Conservation (phyloP, 2,113 vertebrate species). For the Brachionichthys hirsutus region DNA sequence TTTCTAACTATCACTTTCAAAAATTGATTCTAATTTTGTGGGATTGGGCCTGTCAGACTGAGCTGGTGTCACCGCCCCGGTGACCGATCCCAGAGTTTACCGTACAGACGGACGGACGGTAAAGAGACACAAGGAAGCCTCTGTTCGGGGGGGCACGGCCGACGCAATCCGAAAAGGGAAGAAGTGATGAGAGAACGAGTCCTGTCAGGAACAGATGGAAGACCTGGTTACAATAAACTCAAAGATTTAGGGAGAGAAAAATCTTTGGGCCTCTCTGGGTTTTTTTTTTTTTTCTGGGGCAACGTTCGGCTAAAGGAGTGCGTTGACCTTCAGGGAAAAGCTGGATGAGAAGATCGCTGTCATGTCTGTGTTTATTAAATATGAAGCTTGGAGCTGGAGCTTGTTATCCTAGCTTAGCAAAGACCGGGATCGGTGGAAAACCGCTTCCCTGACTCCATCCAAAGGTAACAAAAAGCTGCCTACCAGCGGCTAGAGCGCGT, state of each 20-base stretch:
- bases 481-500: too few relatives aligned
- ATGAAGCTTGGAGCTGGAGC: too few relatives aligned
- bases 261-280: too few relatives aligned
- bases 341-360: too few relatives aligned
- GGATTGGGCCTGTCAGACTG: slow-evolving; percentile 68
- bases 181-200: slow-evolving; percentile 26
- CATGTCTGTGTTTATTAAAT: too few relatives aligned
- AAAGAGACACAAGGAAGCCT: slow-evolving; percentile 27
- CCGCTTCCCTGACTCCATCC: too few relatives aligned
- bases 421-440: too few relatives aligned
- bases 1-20: slow-evolving; percentile 78
- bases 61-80: slow-evolving; percentile 42
- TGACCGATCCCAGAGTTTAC: slow-evolving; percentile 56
- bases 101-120: slow-evolving; percentile 44
- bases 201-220: slow-evolving; percentile 4
- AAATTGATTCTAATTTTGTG: slow-evolving; percentile 74
- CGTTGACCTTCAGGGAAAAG: too few relatives aligned
- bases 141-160: slow-evolving; percentile 18
- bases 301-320: too few relatives aligned
- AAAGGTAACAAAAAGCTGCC: too few relatives aligned
- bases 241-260: neutral
- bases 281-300: too few relatives aligned
- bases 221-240: neutral
- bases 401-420: too few relatives aligned
- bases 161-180: slow-evolving; percentile 5